These are phyloP conservation scores for Drosophila arizonae DNA, from an alignment of 1,140 invertebrate genomes.

Conservation along the genomic window DNA sequence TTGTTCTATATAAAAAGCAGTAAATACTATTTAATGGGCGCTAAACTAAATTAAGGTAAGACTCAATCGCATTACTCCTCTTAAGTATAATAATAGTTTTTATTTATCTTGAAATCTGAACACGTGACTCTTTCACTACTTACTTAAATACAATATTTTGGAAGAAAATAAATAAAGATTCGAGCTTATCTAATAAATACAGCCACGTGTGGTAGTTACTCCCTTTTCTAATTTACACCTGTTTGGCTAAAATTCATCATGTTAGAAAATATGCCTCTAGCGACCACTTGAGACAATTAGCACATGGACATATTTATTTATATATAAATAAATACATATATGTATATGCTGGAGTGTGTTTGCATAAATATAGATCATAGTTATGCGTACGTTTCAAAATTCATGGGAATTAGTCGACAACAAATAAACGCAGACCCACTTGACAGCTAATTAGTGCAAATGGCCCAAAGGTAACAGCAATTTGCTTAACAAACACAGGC, in stretches of 20 bases:
- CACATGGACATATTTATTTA: background rate
- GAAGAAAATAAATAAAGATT: too few relatives aligned
- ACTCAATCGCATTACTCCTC: background rate
- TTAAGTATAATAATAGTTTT: too few relatives aligned
- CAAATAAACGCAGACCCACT: slow-evolving; percentile 57
- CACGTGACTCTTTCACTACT: too few relatives aligned
- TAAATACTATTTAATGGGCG: background rate
- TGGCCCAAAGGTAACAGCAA: slow-evolving; percentile 61
- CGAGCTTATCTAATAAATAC: too few relatives aligned
- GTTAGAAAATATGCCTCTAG: slow-evolving; percentile 20
- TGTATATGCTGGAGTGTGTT: background rate
- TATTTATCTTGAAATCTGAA: too few relatives aligned
- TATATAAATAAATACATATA: background rate
- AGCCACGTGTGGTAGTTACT: background rate
- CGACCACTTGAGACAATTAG: slow-evolving; percentile 38
- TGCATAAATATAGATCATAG: slow-evolving; percentile 11
- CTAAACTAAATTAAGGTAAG: background rate
- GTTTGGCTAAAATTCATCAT: slow-evolving; percentile 11
- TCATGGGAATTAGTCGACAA: slow-evolving; percentile 57
- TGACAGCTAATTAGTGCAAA: slow-evolving; percentile 73
- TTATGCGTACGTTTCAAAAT: slow-evolving; percentile 37
- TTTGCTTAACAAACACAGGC: slow-evolving; percentile 54
- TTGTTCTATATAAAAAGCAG: too few relatives aligned
- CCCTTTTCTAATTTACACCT: background rate
- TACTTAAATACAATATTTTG: too few relatives aligned